These are phyloP conservation scores for Sarcophaga rosellei DNA, from an alignment of 2,888 invertebrate genomes.

Conservation along the genomic window DNA sequence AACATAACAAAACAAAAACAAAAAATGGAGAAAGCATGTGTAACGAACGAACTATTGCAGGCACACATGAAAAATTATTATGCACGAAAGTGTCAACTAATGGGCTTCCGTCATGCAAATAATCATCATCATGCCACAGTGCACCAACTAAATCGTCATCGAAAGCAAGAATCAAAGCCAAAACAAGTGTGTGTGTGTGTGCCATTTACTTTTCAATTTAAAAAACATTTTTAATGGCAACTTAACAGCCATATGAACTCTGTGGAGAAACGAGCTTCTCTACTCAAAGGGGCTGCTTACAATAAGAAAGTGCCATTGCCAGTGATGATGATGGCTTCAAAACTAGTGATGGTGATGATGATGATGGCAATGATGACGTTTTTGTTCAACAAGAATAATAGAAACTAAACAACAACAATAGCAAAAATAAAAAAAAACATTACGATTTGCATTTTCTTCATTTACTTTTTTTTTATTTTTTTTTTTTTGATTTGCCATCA, in stretches of 20 bases:
- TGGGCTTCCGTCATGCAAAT: conserved; percentile 72
- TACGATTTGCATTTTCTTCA: conserved; percentile 54
- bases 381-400: conserved; percentile 18
- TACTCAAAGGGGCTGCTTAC: too few relatives aligned
- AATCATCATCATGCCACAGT: conserved; percentile 3
- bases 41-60: conserved; percentile 33
- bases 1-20: background rate
- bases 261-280: background rate
- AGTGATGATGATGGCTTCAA: background rate
- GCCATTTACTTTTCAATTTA: background rate
- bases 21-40: background rate
- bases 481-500: background rate
- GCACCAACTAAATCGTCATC: conserved; percentile 62
- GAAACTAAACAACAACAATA: conserved; percentile 9
- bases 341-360: background rate
- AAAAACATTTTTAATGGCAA: background rate
- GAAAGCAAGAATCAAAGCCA: conserved; percentile 4
- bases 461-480: conserved; percentile 25
- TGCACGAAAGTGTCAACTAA: conserved; percentile 72
- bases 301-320: too few relatives aligned
- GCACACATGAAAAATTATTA: conserved; percentile 64
- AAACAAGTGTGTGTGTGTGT: background rate
- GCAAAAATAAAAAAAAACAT: conserved; percentile 24
- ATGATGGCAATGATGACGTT: conserved; percentile 3
- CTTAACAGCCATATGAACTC: background rate